Percentiles rank a stretch among this genome's conserved stretches.
These are phyloP conservation scores for Agapostemon virescens DNA, from an alignment of 2,888 invertebrate species.

Conservation along the genomic window DNA sequence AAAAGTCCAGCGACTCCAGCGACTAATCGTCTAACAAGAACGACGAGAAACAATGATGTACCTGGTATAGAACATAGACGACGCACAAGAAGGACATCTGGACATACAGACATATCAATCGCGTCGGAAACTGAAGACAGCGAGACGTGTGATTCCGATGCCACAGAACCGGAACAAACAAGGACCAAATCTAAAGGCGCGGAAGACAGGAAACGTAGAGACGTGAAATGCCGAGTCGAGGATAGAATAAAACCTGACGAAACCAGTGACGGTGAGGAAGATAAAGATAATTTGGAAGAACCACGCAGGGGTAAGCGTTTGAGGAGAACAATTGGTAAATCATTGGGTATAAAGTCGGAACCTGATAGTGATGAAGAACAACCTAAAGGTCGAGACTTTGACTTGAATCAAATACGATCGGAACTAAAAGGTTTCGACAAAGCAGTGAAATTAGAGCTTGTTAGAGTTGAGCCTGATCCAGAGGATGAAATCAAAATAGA, in stretches of 20 bases:
- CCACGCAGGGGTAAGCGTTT: conserved; percentile 78
- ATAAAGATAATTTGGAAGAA: conserved; percentile 73
- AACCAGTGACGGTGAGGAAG: conserved; percentile 75
- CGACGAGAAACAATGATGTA: conserved; percentile 76
- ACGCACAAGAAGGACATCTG: conserved; percentile 82
- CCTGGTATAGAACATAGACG: conserved; percentile 72
- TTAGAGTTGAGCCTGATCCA: conserved; percentile 80
- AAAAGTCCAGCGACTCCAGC: conserved; percentile 85
- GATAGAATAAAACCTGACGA: conserved; percentile 80
- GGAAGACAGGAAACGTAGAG: conserved; percentile 76
- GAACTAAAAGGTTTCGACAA: conserved; percentile 91
- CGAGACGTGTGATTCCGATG: conserved; percentile 81
- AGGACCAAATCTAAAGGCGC: conserved; percentile 64
- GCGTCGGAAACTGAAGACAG: conserved; percentile 84
- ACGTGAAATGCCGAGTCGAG: conserved; percentile 79
- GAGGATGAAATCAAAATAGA: conserved; percentile 79
- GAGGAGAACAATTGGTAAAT: conserved; percentile 79
- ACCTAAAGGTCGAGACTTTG: conserved; percentile 88
- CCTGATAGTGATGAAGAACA: conserved; percentile 82
- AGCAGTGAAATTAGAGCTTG: conserved; percentile 82
- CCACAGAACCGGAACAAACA: conserved; percentile 76
- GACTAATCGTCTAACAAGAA: conserved; percentile 79
- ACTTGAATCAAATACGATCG: conserved; percentile 91
- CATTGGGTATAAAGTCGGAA: conserved; percentile 79
- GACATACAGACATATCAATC: conserved; percentile 83